Conservation (phyloP, 2,797 vertebrate genomes). For the Menidia menidia region DNA sequence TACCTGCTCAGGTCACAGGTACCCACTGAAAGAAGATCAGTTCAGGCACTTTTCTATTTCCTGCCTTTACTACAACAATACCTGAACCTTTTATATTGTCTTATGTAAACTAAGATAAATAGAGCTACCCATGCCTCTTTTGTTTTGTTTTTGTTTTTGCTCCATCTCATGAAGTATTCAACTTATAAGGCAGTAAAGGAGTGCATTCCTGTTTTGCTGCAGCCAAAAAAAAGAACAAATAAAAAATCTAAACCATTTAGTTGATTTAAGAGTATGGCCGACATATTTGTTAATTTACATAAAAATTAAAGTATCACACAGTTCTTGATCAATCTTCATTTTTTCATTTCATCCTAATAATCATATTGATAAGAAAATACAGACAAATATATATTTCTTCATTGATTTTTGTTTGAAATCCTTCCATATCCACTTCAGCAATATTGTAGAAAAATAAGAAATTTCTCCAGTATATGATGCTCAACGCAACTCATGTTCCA, state of each 20-base stretch:
- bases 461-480: neutral
- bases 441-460: neutral
- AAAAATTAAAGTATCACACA: no score
- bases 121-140: neutral
- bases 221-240: neutral
- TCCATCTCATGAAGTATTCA: neutral
- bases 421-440: neutral
- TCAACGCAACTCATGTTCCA: neutral
- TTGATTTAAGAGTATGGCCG: neutral
- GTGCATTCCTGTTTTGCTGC: slow-evolving; percentile 1
- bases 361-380: no score
- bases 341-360: no score
- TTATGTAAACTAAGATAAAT: slow-evolving; percentile 27
- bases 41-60: slow-evolving; percentile 30
- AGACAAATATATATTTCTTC: no score
- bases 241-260: no score
- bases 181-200: no score
- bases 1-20: slow-evolving; percentile 22
- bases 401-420: neutral
- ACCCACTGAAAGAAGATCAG: slow-evolving; percentile 5
- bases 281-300: no score
- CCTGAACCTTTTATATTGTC: slow-evolving; percentile 17
- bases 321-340: no score
- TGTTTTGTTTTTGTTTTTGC: neutral
- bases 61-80: slow-evolving; percentile 5